Evolutionary conservation across 2,797 vertebrate genomes (phyloP).

Genomic region (Peromyscus nudipes): DNA sequence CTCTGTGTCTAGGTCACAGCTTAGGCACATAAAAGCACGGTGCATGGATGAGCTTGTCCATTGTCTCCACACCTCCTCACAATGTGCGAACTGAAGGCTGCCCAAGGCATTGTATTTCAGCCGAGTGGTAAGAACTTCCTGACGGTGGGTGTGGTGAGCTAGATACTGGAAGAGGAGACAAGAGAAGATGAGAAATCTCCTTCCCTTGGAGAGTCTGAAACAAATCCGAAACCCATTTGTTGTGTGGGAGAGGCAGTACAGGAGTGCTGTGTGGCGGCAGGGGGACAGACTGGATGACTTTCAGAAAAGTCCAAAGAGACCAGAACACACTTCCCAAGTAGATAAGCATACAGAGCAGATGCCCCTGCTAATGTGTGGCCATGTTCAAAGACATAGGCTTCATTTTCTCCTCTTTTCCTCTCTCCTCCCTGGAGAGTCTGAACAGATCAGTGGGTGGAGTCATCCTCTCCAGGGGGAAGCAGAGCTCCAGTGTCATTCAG

Average conservation of each 20-base stretch:
- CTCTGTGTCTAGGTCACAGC: neutral
- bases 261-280: constrained; percentile 49
- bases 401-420: neutral
- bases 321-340: neutral
- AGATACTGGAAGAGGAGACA: constrained; percentile 62
- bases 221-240: constrained; percentile 42
- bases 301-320: constrained; percentile 2
- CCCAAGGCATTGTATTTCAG: neutral
- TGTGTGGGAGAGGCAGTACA: constrained; percentile 56
- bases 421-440: neutral
- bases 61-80: neutral
- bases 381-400: neutral
- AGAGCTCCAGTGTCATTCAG: neutral
- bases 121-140: neutral
- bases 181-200: constrained; percentile 54
- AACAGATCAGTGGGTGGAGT: neutral
- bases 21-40: neutral
- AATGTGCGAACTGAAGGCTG: neutral
- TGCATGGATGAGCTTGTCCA: neutral
- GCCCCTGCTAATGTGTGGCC: neutral
- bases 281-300: neutral
- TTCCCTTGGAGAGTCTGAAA: constrained; percentile 54
- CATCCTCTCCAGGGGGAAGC: neutral
- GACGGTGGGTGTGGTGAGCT: constrained; percentile 55
- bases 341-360: accelerated